Percentiles rank a stretch among this genome's conserved stretches.
Conservation (phyloP, 1,140 invertebrate species). For the Calephelis nemesis region DNA sequence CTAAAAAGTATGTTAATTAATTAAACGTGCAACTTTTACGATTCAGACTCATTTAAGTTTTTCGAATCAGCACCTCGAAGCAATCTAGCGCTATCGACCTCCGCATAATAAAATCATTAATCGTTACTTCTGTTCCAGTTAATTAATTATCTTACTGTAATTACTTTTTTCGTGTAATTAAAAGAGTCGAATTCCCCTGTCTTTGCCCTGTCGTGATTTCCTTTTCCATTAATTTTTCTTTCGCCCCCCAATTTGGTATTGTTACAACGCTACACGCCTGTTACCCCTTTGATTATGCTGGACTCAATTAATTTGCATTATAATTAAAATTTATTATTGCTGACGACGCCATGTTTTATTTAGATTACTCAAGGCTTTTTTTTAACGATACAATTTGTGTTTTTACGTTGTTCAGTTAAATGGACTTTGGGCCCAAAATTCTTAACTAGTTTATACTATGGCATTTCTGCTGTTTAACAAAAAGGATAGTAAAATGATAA, state of each 20-base stretch:
- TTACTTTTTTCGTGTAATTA: conserved; percentile 79
- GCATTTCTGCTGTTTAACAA: too few species aligned
- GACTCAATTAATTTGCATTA: conserved; percentile 75
- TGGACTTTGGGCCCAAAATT: too few species aligned
- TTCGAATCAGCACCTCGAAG: conserved; percentile 42
- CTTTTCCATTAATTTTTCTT: conserved; percentile 79
- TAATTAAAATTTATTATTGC: conserved; percentile 73
- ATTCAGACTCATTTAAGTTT: conserved; percentile 13
- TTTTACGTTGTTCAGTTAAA: too few species aligned
- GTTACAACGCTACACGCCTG: conserved; percentile 66
- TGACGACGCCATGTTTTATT: conserved; percentile 32
- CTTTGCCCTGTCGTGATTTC: conserved; percentile 77
- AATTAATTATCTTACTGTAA: conserved; percentile 79
- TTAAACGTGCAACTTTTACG: conserved; percentile 18
- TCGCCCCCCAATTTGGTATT: conserved; percentile 73
- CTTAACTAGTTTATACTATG: too few species aligned
- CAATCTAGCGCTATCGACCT: conserved; percentile 73
- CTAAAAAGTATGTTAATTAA: conserved; percentile 20
- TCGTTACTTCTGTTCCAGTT: conserved; percentile 79
- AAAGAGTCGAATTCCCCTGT: conserved; percentile 78
- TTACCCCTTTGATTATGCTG: conserved; percentile 73
- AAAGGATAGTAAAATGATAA: too few species aligned
- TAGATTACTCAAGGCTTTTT: not conserved
- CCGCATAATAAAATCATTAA: conserved; percentile 79
- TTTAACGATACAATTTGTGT: not conserved